Base-by-base conservation (phyloP, 2,113 vertebrate species). In the Pagrus major region DNA sequence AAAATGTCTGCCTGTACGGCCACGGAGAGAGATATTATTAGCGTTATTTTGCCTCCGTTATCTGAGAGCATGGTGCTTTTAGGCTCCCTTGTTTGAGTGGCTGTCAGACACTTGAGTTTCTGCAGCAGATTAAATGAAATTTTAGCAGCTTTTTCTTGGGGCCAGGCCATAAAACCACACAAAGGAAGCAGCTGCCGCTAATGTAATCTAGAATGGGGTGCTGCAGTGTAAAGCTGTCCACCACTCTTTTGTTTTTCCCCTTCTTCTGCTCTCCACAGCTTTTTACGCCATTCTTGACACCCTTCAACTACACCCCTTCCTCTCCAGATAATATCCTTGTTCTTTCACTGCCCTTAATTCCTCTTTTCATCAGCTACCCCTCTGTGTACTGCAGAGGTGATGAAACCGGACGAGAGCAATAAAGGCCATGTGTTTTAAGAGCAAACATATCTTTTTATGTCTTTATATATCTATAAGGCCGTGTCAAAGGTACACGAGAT, bases 101-200 rank as follows among this genome's bases (percentile, higher is more conserved):
- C 94, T 95, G 95, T 95, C 95, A 95, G 95, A 95, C 94, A 95
- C 95, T 96, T 95, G 95, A 95, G 95, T 93, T 97, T 95, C 91
- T 92, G 89, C 91, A 85, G 92, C 93, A 96, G 95, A 96, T 96
- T 96, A 96, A 96, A 96, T 97, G 96, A 97, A 96, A 96, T 97
- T 97, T 97, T 96, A 96, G 96, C 93, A 94, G 91, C 93, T 93
- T 95, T 93, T 97, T 96, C 95, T 93, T 87, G 87, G 86, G 89
- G 85, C 87, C 80, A 76, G 90, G 89, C 92, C 85, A 86, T 94
- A 95, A 94, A 93, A 90, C 91, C 91, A 93, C 94, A 97, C 95
- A 96, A 97, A 96, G 94, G 95, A 89, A 96, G 91, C 96, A 96
- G 95, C 96, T 97, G 96, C 92, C n/a, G 89, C 95, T 96, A 95